Base-by-base conservation (phyloP, 1,140 invertebrate species). In the Diorhabda sublineata region DNA sequence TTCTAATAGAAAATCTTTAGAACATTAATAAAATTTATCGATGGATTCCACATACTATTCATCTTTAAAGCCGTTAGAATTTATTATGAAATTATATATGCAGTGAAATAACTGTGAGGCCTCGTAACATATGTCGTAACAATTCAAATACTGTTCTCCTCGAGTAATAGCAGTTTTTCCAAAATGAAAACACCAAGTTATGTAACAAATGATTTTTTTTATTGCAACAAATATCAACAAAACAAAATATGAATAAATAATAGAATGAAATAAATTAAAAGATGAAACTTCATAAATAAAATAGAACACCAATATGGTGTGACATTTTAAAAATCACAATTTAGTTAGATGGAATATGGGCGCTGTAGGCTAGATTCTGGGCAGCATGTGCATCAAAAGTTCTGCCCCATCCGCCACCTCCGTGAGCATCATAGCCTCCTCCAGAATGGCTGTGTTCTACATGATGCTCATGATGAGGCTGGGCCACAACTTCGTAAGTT, bases 401-500 rank as follows among this genome's bases (percentile, higher is more conserved):
- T 65, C 80, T 75, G 45, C 76, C 79, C 70, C 82, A 84, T 8
- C 84, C 83, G 44, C 86, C 83, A 58, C 84, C 84, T 60, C 79
- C 81, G 71, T 86, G 86, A 59, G 81, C 84, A 72, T 87, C 87
- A 71, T 84, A 82, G 44, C 81, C 80, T 42, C 76, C 80, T 11
- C 75, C 73, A 56, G 67, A 67, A 61, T 81, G 81, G 26, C 69
- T 61, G 59, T 72, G 71, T 6, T 85, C 83, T 42, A 69, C 65
- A 61, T 85, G 84, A 45, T 84, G 76, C 3, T 81, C 80, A 71
- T 89, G 87, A 74, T 89, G 87, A 3, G 87, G 87, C 70, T 90
- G 87, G 0, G 88, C 84, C 2, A 90, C 89, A 1, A 91, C 89
- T 73, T 91, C 90, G 76, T 91, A 91, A 0, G 89, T 90, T 11